Evolutionary conservation across 2,888 invertebrate species (phyloP).

Genomic region (Aporophyla nigra): DNA sequence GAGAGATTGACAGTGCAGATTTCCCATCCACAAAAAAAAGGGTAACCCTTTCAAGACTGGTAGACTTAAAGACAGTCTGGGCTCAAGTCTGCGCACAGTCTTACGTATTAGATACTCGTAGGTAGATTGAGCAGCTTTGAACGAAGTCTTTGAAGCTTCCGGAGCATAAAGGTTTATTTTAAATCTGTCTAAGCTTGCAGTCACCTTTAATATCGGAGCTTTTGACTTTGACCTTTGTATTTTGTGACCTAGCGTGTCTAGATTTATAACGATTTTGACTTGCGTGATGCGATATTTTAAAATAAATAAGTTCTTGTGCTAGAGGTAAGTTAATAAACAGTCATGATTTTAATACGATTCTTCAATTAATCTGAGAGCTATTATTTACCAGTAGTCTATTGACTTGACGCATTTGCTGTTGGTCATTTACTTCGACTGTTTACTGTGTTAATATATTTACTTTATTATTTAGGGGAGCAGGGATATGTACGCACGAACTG

Average conservation of each 20-base stretch:
- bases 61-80: neutral
- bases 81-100: neutral
- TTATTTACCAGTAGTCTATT: neutral
- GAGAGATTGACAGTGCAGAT: too few species aligned
- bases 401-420: neutral
- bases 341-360: neutral
- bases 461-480: neutral
- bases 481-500: too few species aligned
- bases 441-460: neutral
- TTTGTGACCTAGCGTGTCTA: neutral
- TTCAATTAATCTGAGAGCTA: neutral
- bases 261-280: neutral
- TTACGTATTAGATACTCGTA: constrained; percentile 34
- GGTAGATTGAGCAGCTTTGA: constrained; percentile 29
- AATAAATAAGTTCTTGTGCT: neutral
- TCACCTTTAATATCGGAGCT: constrained; percentile 3
- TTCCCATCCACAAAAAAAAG: too few species aligned
- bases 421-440: neutral
- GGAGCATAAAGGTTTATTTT: constrained; percentile 29
- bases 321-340: neutral
- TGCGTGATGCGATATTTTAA: neutral
- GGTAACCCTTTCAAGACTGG: too few species aligned
- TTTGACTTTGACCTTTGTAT: constrained; percentile 6
- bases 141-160: constrained; percentile 43
- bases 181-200: constrained; percentile 27